These are phyloP conservation scores for Malthinus seriepunctatus DNA, from an alignment of 2,888 invertebrate genomes.

Conservation along the genomic window DNA sequence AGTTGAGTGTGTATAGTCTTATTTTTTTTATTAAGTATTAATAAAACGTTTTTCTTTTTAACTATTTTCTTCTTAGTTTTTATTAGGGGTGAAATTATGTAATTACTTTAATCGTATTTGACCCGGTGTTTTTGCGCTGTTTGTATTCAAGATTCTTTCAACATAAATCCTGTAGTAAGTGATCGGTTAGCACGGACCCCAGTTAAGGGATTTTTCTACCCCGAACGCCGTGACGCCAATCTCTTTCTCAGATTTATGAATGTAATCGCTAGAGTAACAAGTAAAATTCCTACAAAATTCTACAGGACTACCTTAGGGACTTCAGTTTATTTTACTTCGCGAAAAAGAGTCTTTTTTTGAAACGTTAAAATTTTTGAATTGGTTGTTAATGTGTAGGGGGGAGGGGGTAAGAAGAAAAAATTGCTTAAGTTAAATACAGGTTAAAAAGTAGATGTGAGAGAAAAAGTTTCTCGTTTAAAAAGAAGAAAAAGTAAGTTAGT, in stretches of 20 bases:
- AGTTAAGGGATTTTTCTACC: conserved; percentile 53
- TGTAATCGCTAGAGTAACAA: conserved; percentile 54
- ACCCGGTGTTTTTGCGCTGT: conserved; percentile 40
- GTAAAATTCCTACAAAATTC: conserved; percentile 41
- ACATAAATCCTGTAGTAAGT: conserved; percentile 56
- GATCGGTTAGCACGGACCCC: conserved; percentile 56
- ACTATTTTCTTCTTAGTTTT: background rate
- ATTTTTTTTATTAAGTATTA: background rate
- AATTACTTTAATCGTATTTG: conserved; percentile 33
- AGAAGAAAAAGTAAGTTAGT: conserved; percentile 50
- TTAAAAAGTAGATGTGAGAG: conserved; percentile 25
- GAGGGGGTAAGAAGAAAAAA: too few species aligned
- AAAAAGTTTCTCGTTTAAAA: conserved; percentile 44
- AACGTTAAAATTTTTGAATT: conserved; percentile 13
- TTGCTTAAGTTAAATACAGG: conserved; percentile 21
- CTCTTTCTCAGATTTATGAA: conserved; percentile 55
- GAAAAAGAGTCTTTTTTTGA: conserved; percentile 9
- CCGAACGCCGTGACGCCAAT: conserved; percentile 49
- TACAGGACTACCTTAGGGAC: conserved; percentile 22
- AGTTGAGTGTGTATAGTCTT: too few species aligned
- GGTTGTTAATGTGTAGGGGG: conserved; percentile 17
- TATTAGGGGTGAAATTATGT: background rate
- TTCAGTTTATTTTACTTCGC: conserved; percentile 17
- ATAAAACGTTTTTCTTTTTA: background rate
- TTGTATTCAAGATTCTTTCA: conserved; percentile 52